Base-by-base conservation (phyloP, 2,888 invertebrate species). In the Thymelicus sylvestris region DNA sequence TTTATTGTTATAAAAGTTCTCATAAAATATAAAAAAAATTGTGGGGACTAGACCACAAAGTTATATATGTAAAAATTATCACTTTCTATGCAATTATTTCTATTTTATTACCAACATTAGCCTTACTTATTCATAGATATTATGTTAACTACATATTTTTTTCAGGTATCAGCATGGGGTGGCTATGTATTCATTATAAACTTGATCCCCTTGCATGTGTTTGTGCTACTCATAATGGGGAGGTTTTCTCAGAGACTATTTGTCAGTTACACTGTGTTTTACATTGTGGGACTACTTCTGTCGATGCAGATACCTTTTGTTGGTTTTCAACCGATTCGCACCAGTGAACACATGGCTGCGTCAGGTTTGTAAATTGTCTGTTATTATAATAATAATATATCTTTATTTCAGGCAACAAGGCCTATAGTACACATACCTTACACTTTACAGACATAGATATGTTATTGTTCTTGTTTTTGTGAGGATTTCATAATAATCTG, bases 141-240 rank as follows among this genome's bases (percentile, higher is more conserved):
- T 7, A 52, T 15, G 19, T n/a, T 12, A 52, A 39, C 41, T 62
- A 48, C 7, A 8, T 24, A 39, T 62, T 66, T 60, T 60, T 69
- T 93, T 61, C 85, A 97, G 97, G 97, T 99, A 2, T 99, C 99
- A 74, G 99, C 99, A 77, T 99, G 99, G 99, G 99, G 99, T 79
- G 99, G 99, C 76, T 99, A 99, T 86, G 99, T 99, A 55, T 99
- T 99, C 88, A 99, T 99, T 81, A 99, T 99, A 86, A 99, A 99
- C 92, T 94, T 99, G 84, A 99, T 99, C 78, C 99, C 99, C 0
- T 95, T 99, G 12, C 99, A 99, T 86, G 99, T 99, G 6, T 99
- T 99, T 92, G 97, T 97, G 2, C 94, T 99, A 55, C 94, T 99
- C 60, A 92, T 99, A 61, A 99, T 99, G 98, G 99, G 99, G 55